Evolutionary conservation across 2,113 vertebrate species (phyloP).

Genomic region (Ptilonorhynchus violaceus): DNA sequence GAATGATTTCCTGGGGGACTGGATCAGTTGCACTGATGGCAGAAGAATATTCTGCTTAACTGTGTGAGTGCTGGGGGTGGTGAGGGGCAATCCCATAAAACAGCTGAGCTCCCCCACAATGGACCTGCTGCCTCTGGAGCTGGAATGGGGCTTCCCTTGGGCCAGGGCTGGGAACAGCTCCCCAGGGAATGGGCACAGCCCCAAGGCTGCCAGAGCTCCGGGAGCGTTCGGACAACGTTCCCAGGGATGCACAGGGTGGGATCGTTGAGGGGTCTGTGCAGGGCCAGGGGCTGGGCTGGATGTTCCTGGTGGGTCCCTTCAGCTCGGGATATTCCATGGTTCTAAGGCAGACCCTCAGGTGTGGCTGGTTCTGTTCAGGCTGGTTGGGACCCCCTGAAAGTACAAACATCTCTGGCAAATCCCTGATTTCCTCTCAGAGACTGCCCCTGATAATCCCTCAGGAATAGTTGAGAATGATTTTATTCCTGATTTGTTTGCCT

Average conservation of each 20-base stretch:
- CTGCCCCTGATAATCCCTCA: background rate
- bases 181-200: background rate
- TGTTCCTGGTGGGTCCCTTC: background rate
- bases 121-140: background rate
- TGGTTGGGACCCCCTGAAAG: background rate
- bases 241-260: background rate
- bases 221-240: rapidly evolving
- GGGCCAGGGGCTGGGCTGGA: background rate
- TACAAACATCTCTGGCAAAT: background rate
- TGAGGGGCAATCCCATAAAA: background rate
- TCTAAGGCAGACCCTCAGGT: background rate
- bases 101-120: background rate
- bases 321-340: background rate
- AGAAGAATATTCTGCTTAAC: background rate
- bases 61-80: background rate
- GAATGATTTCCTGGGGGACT: constrained; percentile 34
- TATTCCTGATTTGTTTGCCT: background rate
- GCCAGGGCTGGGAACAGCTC: background rate
- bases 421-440: background rate
- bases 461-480: background rate
- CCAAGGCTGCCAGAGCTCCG: background rate
- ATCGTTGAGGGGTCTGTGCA: background rate
- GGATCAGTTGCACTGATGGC: constrained; percentile 16
- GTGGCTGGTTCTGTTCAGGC: background rate
- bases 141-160: background rate